Evolutionary conservation across 2,888 invertebrate genomes (phyloP).

Genomic region (Sminthurides aquaticus): DNA sequence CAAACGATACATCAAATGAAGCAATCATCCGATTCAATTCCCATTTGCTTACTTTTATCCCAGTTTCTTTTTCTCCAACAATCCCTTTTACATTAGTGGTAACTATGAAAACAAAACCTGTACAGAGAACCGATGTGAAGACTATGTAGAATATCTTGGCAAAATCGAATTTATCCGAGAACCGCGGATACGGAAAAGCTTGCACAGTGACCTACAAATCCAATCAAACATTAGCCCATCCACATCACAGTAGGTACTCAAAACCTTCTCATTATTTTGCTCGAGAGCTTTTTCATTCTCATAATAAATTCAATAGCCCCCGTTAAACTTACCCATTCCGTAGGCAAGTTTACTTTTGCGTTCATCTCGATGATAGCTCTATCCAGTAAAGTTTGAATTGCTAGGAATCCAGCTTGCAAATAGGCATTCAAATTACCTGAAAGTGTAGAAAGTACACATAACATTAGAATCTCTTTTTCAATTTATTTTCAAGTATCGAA

Average conservation of each 20-base stretch:
- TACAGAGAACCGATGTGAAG: conserved; percentile 48
- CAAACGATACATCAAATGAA: too few relatives aligned
- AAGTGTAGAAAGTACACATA: too few relatives aligned
- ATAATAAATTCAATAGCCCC: too few relatives aligned
- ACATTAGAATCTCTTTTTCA: too few relatives aligned
- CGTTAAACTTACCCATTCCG: conserved; percentile 21
- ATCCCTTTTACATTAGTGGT: conserved; percentile 53
- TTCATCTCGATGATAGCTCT: conserved; percentile 32
- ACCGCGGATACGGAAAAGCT: conserved; percentile 56
- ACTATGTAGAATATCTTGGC: conserved; percentile 43
- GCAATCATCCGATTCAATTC: too few relatives aligned
- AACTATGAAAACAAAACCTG: conserved; percentile 52
- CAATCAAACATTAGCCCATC: too few relatives aligned
- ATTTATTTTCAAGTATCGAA: too few relatives aligned
- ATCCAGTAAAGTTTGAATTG: conserved; percentile 40
- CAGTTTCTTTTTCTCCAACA: conserved; percentile 57
- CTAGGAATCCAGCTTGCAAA: conserved; percentile 33
- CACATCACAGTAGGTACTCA: too few relatives aligned
- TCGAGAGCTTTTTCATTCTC: too few relatives aligned
- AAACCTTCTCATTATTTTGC: too few relatives aligned
- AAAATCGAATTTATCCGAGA: conserved; percentile 44
- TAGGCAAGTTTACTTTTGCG: conserved; percentile 15
- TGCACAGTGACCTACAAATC: conserved; percentile 49
- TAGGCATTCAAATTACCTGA: conserved; percentile 29
- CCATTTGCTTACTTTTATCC: conserved; percentile 55